Evolutionary conservation across 2,888 invertebrate genomes (phyloP).

Genomic region (Odontomyia ornata): DNA sequence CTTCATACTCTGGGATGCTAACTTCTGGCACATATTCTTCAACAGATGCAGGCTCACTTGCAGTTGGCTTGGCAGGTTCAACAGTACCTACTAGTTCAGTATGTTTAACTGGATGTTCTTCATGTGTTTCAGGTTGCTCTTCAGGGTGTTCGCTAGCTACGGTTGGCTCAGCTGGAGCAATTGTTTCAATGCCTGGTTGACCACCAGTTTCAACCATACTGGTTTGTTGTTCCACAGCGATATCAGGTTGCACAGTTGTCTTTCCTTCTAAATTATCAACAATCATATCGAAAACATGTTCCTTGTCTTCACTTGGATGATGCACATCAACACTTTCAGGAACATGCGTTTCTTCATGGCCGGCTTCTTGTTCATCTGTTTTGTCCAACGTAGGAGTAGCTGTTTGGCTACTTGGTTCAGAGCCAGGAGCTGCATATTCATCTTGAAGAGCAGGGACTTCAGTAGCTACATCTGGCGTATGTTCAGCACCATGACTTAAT

Average conservation of each 20-base stretch:
- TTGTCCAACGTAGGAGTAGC: too few relatives aligned
- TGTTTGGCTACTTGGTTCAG: neutral
- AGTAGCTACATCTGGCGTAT: neutral
- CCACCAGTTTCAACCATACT: slow-evolving; percentile 42
- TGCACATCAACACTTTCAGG: slow-evolving; percentile 28
- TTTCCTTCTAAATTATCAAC: slow-evolving; percentile 47
- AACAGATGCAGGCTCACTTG: neutral
- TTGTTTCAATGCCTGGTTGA: slow-evolving; percentile 44
- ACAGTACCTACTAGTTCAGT: slow-evolving; percentile 30
- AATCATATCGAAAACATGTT: slow-evolving; percentile 27
- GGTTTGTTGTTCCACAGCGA: slow-evolving; percentile 28
- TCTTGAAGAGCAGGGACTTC: neutral
- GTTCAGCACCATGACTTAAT: neutral
- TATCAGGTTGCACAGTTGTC: slow-evolving; percentile 44
- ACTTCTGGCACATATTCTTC: slow-evolving; percentile 42
- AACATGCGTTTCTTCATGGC: slow-evolving; percentile 19
- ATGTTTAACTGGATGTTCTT: slow-evolving; percentile 26
- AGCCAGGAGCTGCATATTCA: neutral
- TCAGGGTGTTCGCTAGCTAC: neutral
- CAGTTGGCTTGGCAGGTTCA: neutral
- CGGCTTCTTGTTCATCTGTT: slow-evolving; percentile 35
- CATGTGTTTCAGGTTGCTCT: neutral
- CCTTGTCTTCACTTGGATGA: slow-evolving; percentile 2
- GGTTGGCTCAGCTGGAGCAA: slow-evolving; percentile 9
- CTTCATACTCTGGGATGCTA: slow-evolving; percentile 33